Evolutionary conservation across 2,888 invertebrate genomes (phyloP).

Genomic region (Coenonympha glycerion): DNA sequence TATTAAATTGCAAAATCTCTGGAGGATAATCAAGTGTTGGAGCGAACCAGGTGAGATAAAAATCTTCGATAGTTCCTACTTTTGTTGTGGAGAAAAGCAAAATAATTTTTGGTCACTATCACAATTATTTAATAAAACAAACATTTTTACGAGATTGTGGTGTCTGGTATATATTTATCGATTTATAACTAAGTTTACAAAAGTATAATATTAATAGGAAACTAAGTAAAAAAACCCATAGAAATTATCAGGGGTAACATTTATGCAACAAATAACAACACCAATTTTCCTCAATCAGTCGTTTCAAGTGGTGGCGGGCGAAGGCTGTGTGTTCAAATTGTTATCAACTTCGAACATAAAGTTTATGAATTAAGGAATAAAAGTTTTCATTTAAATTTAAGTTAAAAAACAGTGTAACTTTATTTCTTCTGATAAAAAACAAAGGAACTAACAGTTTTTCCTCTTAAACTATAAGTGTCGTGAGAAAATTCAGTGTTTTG

Average conservation of each 20-base stretch:
- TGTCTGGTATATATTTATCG: no score
- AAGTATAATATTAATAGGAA: background rate
- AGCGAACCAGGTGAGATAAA: no score
- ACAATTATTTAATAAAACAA: no score
- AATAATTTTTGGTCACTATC: no score
- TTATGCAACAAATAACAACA: conserved; percentile 9
- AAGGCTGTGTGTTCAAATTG: background rate
- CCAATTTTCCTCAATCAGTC: conserved; percentile 2
- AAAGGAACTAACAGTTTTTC: background rate
- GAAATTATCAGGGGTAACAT: background rate
- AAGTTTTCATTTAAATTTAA: background rate
- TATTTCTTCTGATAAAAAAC: background rate
- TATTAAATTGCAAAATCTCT: no score
- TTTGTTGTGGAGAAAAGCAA: no score
- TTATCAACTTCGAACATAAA: conserved; percentile 1
- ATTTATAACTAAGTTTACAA: no score
- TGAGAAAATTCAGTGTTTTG: conserved; percentile 13
- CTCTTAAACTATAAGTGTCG: background rate
- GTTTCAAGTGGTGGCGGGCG: background rate
- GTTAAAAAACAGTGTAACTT: background rate
- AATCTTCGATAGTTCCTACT: no score
- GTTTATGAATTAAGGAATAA: background rate
- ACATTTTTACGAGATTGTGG: no score
- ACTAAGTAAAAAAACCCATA: background rate
- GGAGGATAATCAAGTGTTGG: no score